Evolutionary conservation across 2,888 invertebrate genomes (phyloP).

Genomic region (Hyalella azteca): DNA sequence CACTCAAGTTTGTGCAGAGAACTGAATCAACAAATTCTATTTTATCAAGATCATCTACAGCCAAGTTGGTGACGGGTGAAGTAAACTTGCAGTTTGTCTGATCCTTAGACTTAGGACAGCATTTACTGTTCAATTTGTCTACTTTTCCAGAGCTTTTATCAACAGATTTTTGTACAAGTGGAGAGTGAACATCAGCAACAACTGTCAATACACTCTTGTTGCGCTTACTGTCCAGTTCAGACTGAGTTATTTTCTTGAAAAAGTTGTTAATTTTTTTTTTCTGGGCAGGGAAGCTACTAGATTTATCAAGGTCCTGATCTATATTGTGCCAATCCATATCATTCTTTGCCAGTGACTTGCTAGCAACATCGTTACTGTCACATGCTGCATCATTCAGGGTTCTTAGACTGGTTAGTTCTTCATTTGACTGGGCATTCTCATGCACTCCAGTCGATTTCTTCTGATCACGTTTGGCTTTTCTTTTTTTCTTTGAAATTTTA

Average conservation of each 20-base stretch:
- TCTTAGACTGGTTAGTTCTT: too few relatives aligned
- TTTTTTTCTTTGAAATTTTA: too few relatives aligned
- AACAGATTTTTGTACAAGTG: neutral
- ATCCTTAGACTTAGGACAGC: neutral
- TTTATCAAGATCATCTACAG: neutral
- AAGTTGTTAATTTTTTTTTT: slow-evolving; percentile 9
- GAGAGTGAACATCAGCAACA: slow-evolving; percentile 10
- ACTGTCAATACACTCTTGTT: slow-evolving; percentile 2
- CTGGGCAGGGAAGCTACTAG: too few relatives aligned
- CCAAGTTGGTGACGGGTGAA: neutral
- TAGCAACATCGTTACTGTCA: too few relatives aligned
- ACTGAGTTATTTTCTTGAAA: slow-evolving; percentile 6
- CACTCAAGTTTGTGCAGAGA: too few relatives aligned
- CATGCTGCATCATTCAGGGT: too few relatives aligned
- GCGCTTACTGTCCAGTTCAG: neutral
- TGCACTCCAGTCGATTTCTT: too few relatives aligned
- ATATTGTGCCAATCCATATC: too few relatives aligned
- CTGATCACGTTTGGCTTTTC: too few relatives aligned
- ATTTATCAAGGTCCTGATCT: too few relatives aligned
- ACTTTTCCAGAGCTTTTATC: neutral
- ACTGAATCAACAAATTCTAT: neutral
- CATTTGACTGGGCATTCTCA: too few relatives aligned
- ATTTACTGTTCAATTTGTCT: neutral
- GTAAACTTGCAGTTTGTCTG: neutral
- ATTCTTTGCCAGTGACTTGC: too few relatives aligned